These are phyloP conservation scores for Heterotis niloticus DNA, from an alignment of 2,113 vertebrate species.

Conservation along the genomic window DNA sequence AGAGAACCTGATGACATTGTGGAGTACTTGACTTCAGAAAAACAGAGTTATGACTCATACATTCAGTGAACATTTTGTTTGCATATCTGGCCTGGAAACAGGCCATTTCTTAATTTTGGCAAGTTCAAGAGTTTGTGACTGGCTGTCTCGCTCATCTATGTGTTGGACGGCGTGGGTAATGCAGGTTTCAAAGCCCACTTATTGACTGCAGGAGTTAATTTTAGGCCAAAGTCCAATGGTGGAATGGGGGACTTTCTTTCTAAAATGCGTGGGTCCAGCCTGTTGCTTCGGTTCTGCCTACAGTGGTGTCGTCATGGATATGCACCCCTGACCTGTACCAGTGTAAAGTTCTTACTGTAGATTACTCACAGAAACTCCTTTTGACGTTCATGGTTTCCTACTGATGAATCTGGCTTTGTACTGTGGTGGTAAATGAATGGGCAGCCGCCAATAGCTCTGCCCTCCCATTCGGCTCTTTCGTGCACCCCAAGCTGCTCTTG, in stretches of 20 bases:
- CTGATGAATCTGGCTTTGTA: neutral
- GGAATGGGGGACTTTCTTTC: neutral
- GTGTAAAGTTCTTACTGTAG: neutral
- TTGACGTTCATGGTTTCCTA: neutral
- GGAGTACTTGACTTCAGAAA: no score
- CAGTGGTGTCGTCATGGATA: neutral
- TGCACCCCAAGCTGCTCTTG: neutral
- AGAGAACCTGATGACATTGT: no score
- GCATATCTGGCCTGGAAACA: neutral
- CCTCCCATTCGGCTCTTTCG: neutral
- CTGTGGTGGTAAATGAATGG: neutral
- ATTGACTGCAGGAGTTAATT: neutral
- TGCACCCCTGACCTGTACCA: neutral
- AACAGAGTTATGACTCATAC: no score
- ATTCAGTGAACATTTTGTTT: no score
- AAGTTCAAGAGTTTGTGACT: neutral
- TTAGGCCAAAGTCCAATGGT: neutral
- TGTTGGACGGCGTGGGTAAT: slow-evolving; percentile 21
- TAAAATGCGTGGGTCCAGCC: neutral
- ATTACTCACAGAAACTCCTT: neutral
- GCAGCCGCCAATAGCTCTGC: neutral
- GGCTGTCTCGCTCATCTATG: slow-evolving; percentile 18
- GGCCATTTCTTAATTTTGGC: neutral
- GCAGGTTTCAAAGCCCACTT: neutral
- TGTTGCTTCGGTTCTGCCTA: neutral